Evolutionary conservation across 2,797 vertebrate genomes (phyloP).

Genomic region (Pachyuromys duprasi): DNA sequence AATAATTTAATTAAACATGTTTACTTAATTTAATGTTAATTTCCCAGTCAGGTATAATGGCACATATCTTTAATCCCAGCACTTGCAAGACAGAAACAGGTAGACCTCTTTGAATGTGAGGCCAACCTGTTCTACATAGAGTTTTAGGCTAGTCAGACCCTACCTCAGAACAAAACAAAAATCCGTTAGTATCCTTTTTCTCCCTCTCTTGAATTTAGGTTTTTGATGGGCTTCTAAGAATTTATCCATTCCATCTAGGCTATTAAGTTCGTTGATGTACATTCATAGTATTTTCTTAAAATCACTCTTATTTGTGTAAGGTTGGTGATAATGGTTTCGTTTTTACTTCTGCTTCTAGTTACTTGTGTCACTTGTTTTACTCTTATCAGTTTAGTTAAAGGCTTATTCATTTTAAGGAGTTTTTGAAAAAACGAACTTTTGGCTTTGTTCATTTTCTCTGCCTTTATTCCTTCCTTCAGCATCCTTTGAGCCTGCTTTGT

Average conservation of each 20-base stretch:
- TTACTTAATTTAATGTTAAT: not conserved
- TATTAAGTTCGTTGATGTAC: not conserved
- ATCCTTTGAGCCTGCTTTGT: not conserved
- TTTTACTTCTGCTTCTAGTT: not conserved
- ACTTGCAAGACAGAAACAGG: too few species aligned
- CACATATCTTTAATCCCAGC: too few species aligned
- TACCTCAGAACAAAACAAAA: not conserved
- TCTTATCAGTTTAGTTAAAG: not conserved
- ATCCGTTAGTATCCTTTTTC: not conserved
- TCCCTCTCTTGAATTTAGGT: not conserved
- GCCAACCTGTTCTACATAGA: not conserved
- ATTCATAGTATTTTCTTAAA: not conserved
- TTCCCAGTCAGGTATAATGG: not conserved
- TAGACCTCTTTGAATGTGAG: not conserved
- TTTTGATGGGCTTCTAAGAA: not conserved
- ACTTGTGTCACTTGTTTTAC: not conserved
- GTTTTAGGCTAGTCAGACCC: not conserved
- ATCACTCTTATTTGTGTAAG: not conserved
- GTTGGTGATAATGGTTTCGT: not conserved
- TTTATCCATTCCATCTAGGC: not conserved
- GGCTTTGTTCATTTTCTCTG: not conserved
- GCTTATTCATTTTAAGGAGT: not conserved
- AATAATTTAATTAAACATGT: not conserved
- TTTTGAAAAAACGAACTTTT: not conserved
- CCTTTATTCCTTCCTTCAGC: not conserved